Base-by-base conservation (phyloP, 2,888 invertebrate genomes). In the Taenaris catops region DNA sequence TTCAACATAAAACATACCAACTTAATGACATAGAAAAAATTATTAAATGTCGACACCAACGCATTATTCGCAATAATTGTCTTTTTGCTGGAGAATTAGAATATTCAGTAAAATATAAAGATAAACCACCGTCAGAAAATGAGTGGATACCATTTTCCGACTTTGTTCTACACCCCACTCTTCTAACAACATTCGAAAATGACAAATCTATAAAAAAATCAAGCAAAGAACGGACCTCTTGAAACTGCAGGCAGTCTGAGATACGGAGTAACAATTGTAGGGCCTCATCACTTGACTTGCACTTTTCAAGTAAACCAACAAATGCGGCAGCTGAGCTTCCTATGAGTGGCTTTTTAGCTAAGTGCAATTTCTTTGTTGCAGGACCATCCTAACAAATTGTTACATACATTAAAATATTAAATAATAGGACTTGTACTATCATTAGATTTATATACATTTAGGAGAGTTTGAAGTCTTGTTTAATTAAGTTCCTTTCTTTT, bases 51-150 rank as follows among this genome's bases (percentile, higher is more conserved):
- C n/a, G n/a, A n/a, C n/a, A n/a, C n/a, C n/a, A n/a, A n/a, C n/a
- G n/a, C n/a, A n/a, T n/a, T n/a, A n/a, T n/a, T n/a, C n/a, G n/a
- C n/a, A n/a, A n/a, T n/a, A n/a, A n/a, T n/a, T n/a, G n/a, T n/a
- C n/a, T n/a, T n/a, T n/a, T n/a, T n/a, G n/a, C n/a, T n/a, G n/a
- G n/a, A n/a, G n/a, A n/a, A n/a, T n/a, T n/a, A n/a, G n/a, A n/a
- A n/a, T n/a, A n/a, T n/a, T n/a, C n/a, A n/a, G n/a, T n/a, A n/a
- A n/a, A n/a, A n/a, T n/a, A n/a, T n/a, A n/a, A n/a, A n/a, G n/a
- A n/a, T n/a, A n/a, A n/a, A n/a, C n/a, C 66, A 96, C 94, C 8
- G 90, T 89, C 52, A 90, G 90, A 61, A 92, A 95, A 67, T 94
- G 92, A 45, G 95, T 94, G 0, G 92, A 89, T 0, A 96, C 76